Percentiles rank a stretch among this genome's conserved stretches.
phyloP scores from a whole-genome alignment of 1,140 invertebrate species.

The Zaprionus davidi region DNA sequence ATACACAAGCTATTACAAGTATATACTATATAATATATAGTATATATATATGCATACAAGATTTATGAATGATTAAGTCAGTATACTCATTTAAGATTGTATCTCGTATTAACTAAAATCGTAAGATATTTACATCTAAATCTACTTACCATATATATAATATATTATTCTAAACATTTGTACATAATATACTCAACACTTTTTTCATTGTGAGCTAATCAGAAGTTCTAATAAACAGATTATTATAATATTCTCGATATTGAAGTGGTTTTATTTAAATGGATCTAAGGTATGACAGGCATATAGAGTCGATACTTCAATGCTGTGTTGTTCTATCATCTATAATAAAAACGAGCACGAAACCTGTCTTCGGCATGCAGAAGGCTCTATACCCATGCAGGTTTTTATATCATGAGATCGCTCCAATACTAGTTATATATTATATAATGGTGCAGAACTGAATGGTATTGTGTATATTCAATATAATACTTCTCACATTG shows the following conservation, averaged over 20 bases:
- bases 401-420: no score
- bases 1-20: conserved; percentile 39
- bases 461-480: no score
- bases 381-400: no score
- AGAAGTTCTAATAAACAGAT: conserved; percentile 25
- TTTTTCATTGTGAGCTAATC: conserved; percentile 63
- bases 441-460: no score
- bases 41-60: conserved; percentile 22
- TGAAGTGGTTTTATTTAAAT: background rate
- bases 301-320: no score
- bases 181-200: conserved; percentile 51
- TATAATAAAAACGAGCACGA: no score
- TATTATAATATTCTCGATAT: conserved; percentile 3
- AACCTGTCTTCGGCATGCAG: no score
- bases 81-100: conserved; percentile 66
- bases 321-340: no score
- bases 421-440: no score
- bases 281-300: background rate
- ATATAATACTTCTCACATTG: no score
- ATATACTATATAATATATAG: conserved; percentile 16
- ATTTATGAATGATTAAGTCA: conserved; percentile 57
- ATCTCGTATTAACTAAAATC: conserved; percentile 53
- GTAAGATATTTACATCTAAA: conserved; percentile 34
- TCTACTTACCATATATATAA: conserved; percentile 16
- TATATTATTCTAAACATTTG: conserved; percentile 71